A percentile compares a stretch with the other conserved stretches of the same genome.
These are phyloP conservation scores for Panzeria rudis DNA, from an alignment of 2,888 invertebrate genomes.

Conservation along the genomic window DNA sequence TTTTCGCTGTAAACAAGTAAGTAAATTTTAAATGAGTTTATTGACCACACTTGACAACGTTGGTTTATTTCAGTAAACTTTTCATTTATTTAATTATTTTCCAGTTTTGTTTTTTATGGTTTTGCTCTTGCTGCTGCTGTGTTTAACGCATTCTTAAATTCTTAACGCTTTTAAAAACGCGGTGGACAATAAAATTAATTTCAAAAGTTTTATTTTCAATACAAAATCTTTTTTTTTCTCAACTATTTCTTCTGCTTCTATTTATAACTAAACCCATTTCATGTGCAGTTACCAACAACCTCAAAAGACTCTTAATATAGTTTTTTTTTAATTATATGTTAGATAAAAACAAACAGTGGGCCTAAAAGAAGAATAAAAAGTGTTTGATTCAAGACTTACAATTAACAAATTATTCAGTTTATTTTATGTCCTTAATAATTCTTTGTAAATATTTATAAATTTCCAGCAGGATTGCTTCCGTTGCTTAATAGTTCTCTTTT, in stretches of 20 bases:
- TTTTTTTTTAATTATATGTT: background rate
- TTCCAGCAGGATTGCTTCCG: too few relatives aligned
- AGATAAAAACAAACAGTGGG: constrained; percentile 15
- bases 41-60: constrained; percentile 60
- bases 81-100: constrained; percentile 44
- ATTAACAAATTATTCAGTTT: too few relatives aligned
- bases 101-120: constrained; percentile 27
- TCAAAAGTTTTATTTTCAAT: constrained; percentile 58
- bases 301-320: constrained; percentile 47
- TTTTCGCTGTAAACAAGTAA: background rate
- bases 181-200: constrained; percentile 64
- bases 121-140: constrained; percentile 11
- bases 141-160: constrained; percentile 62
- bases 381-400: background rate
- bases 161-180: constrained; percentile 56
- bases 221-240: background rate
- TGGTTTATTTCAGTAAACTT: constrained; percentile 27
- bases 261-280: constrained; percentile 51
- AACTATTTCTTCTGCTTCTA: constrained; percentile 39
- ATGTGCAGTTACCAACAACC: constrained; percentile 55
- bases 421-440: too few relatives aligned
- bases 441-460: too few relatives aligned
- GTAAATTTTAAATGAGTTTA: constrained; percentile 53
- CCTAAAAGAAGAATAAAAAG: background rate
- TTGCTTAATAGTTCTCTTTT: background rate